These are phyloP conservation scores for Poliocrania exsul DNA, from an alignment of 2,797 vertebrate genomes.

Conservation along the genomic window DNA sequence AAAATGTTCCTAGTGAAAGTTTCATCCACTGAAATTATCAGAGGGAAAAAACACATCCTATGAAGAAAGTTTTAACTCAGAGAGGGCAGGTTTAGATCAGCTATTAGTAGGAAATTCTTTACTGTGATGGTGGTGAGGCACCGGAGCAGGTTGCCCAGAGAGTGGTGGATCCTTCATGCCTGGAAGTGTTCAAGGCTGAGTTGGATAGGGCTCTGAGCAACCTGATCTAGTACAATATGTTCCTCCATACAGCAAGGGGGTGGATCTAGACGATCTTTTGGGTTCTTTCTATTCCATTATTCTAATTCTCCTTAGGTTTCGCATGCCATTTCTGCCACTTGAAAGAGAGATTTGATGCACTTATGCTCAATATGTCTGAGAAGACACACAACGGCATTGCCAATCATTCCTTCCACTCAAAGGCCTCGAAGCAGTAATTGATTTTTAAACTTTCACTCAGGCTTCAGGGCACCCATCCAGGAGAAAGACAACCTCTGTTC, in stretches of 20 bases:
- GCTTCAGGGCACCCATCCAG: not conserved
- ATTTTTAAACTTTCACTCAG: not conserved
- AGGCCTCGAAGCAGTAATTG: not conserved
- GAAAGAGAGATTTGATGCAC: not conserved
- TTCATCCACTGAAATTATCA: not conserved
- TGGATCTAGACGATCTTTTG: not conserved
- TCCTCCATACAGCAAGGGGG: fast-evolving
- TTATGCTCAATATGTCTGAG: not conserved
- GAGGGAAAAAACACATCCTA: not conserved
- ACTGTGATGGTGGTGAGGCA: not conserved
- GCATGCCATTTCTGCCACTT: not conserved
- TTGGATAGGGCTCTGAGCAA: not conserved
- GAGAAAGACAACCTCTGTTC: not conserved
- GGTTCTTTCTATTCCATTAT: not conserved
- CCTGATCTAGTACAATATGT: not conserved
- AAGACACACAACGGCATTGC: not conserved
- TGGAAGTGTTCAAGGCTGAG: not conserved
- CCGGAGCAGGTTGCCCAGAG: not conserved
- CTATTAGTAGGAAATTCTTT: not conserved
- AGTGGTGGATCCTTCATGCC: too few species aligned
- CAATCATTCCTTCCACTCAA: not conserved
- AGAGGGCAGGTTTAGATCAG: not conserved
- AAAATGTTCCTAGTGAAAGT: not conserved
- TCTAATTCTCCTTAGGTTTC: not conserved
- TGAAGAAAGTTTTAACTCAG: not conserved